Evolutionary conservation across 2,888 invertebrate genomes (phyloP), one percentile per base, ranked within the genome.

Genomic region (Chalcis sispes): DNA sequence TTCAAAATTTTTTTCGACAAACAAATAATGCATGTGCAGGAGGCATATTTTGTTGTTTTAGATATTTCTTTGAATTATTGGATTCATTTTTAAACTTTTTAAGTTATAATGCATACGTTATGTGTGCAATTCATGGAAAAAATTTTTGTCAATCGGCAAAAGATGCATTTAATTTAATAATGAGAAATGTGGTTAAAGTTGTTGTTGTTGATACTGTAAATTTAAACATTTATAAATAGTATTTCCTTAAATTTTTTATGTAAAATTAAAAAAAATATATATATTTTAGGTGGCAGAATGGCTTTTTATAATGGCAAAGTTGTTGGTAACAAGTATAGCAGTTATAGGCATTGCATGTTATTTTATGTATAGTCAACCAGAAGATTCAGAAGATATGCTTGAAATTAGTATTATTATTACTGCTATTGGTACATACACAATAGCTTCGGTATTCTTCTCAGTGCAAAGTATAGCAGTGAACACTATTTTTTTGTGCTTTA

Each of bases 391-490:
- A n/a, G 96, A 87, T 95, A 96, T 89, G 93, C 93, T 85, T 91
- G 94, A 80, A 93, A 96, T 23, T n/a, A 98, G 98, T 1, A 94
- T 97, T 1, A 90, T 95, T 42, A 92, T 97, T 65, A 94, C 98
- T 54, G 93, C 93, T 61, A 87, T 98, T 61, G 95, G 94, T 64
- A 93, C 97, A 0, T 98, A 94, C 89, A 92, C 98, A 80, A 94
- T 99, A 72, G 93, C 96, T 27, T 93, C 94, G 46, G 91, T 95
- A 80, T 98, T 98, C 91, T 98, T 98, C 90, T 94, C 94, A 77
- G 98, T 98, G 0, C 98, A 98, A 89, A 93, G 94, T 18, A 97
- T 97, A 95, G 98, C 98, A 0, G 97, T 99, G 0, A 98, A 98
- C 85, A 98, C 98, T 0, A 89, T 98, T 70, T 98, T 98, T 90